Conservation (phyloP, 2,113 vertebrate species). For the Apistogramma diplotaenia region DNA sequence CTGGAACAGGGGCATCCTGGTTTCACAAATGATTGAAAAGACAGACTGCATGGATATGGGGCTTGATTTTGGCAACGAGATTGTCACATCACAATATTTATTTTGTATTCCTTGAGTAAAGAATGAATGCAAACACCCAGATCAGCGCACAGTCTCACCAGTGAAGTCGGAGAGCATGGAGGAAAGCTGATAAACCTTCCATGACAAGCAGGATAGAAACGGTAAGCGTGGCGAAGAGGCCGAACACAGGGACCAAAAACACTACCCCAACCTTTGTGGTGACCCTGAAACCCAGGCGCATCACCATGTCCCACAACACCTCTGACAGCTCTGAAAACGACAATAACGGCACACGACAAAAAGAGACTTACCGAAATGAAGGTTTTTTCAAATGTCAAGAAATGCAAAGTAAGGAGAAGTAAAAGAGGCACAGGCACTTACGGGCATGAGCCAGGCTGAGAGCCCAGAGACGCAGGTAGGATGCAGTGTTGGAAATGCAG, state of each 20-base stretch:
- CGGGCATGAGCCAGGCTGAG: slow-evolving; percentile 96
- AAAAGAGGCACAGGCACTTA: slow-evolving; percentile 71
- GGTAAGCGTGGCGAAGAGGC: slow-evolving; percentile 85
- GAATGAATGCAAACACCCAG: not conserved
- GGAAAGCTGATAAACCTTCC: slow-evolving; percentile 98
- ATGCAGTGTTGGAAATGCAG: slow-evolving; percentile 96
- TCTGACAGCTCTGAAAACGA: slow-evolving; percentile 87
- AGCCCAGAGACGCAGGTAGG: slow-evolving; percentile 96
- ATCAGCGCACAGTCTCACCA: slow-evolving; percentile 78
- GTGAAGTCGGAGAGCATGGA: slow-evolving; percentile 94
- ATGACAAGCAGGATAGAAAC: slow-evolving; percentile 92
- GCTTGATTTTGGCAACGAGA: not conserved
- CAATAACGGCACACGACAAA: not conserved
- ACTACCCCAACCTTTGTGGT: slow-evolving; percentile 77
- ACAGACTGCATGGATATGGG: not conserved
- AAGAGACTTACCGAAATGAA: not conserved
- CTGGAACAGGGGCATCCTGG: too few relatives aligned
- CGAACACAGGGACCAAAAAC: slow-evolving; percentile 82
- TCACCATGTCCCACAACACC: slow-evolving; percentile 94
- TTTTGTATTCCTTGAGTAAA: not conserved
- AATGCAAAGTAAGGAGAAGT: not conserved
- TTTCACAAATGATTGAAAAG: not conserved
- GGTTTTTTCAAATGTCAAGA: not conserved
- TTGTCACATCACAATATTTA: not conserved
- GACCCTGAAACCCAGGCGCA: slow-evolving; percentile 86